Base-by-base conservation (phyloP, 2,888 invertebrate genomes). In the Meloe dianella region DNA sequence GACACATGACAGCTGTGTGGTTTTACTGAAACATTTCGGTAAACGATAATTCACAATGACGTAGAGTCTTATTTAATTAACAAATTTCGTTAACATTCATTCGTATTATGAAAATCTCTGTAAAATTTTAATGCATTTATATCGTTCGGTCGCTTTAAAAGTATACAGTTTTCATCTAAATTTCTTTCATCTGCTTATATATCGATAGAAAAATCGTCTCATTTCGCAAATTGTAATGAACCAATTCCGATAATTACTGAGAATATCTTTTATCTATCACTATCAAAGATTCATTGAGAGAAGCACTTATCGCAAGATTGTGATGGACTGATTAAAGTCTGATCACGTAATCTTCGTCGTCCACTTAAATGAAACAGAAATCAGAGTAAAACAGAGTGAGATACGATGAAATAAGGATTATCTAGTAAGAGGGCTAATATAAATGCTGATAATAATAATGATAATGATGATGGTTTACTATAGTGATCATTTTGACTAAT, bases 401-500 rank as follows among this genome's bases (percentile, higher is more conserved):
- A n/a, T n/a, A n/a, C n/a, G n/a, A n/a, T 5, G 14, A 32, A 35
- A n/a, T 41, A n/a, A 35, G 12, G 14, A 12, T 6, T 14, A 38
- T 38, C 14, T 38, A 14, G 17, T 14, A 24, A n/a, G 20, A 7
- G 47, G 47, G n/a, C n/a, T n/a, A 24, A 14, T 3, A 27, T 12
- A 14, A 12, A 54, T 24, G 24, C 1, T 27, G 12, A 3, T 47
- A 10, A 14, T 54, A 12, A 20, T 47, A 12, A 51, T 51, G 22
- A 51, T 51, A 22, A 47, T 47, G 10, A 47, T 47, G 9, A 22
- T 47, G 27, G 30, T 58, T 12, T 32, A 30, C 9, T 6, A 30
- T n/a, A 22, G 10, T 41, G 60, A 14, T 22, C 60, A 24, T 60
- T 41, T 14, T 14, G 4, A 60, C 24, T 60, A 60, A 60, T 60